A percentile compares a stretch with the other conserved stretches of the same genome.
phyloP scores from a whole-genome alignment of 2,113 vertebrate species.

The Scopus umbretta region DNA sequence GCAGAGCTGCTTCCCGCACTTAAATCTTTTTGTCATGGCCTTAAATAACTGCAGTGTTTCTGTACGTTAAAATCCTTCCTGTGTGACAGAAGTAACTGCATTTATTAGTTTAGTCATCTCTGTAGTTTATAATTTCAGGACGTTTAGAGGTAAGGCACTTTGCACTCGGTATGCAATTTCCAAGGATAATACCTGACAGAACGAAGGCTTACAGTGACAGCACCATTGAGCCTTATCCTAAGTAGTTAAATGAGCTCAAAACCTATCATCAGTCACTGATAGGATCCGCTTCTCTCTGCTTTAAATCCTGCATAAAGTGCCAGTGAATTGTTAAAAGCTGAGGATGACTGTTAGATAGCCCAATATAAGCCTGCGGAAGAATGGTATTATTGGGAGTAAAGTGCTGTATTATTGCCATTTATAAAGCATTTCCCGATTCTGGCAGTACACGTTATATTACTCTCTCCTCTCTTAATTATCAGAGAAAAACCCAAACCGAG shows the following conservation, averaged over 20 bases:
- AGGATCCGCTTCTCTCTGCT: not conserved
- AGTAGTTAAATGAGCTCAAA: conserved; percentile 34
- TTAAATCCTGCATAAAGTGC: not conserved
- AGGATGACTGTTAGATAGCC: not conserved
- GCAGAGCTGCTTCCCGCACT: not conserved
- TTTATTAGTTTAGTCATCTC: conserved; percentile 19
- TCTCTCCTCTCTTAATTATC: not conserved
- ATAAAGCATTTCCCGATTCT: not conserved
- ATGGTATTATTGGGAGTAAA: not conserved
- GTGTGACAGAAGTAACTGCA: not conserved
- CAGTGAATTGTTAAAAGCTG: conserved; percentile 8
- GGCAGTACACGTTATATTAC: not conserved
- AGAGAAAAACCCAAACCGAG: not conserved
- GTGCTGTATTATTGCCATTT: not conserved
- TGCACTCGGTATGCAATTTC: not conserved
- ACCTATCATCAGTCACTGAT: not conserved
- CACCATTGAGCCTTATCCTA: not conserved
- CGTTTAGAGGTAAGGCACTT: not conserved
- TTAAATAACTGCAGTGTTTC: not conserved
- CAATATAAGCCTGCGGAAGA: not conserved
- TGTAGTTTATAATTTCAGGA: conserved; percentile 9
- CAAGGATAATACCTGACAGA: conserved; percentile 25
- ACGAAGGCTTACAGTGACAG: not conserved
- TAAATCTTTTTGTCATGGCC: not conserved
- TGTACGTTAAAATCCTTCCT: not conserved